Evolutionary conservation across 1,140 invertebrate species (phyloP), one percentile per base, ranked within the genome.

Genomic region (Sitodiplosis mosellana): DNA sequence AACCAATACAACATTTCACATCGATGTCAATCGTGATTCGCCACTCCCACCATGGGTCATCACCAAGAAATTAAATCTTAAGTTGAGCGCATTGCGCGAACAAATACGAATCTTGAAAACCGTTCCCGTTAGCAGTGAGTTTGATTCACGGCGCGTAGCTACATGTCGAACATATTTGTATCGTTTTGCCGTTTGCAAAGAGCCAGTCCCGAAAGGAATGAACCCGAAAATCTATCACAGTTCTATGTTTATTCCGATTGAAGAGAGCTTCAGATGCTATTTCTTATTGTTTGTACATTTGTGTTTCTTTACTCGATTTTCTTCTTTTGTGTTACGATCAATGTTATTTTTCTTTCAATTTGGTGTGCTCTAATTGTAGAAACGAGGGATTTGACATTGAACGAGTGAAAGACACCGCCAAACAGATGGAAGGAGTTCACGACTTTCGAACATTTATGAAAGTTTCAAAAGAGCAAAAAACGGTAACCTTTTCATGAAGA

Each of bases 401-500:
- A 37, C 67, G 63, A 36, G 59, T 77, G 22, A 67, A 62, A 53
- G 59, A 68, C 50, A 76, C 66, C 4, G 58, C 72, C 2, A 64
- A 68, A 47, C 62, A 78, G 52, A 72, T 82, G 48, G 53, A 69
- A 20, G 79, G 80, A 0, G 55, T 59, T 36, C 78, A 80, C 56
- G 78, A 86, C 59, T 85, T 81, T 63, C 69, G 71, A 33, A 76
- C 79, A 3, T 86, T 85, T 56, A 66, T 66, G 59, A 6, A 21
- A 8, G 27, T 27, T 27, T 27, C 27, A 3, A 27, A 27, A 27
- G 10, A 27, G 27, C 27, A 27, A 27, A 27, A 27, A 27, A 27
- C 27, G 27, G 27, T 27, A 27, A 27, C 10, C 10, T 27, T n/a
- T n/a, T n/a, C n/a, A n/a, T n/a, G n/a, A n/a, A n/a, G n/a, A n/a